Conservation (phyloP, 2,888 invertebrate species). For the Cephonodes hylas region DNA sequence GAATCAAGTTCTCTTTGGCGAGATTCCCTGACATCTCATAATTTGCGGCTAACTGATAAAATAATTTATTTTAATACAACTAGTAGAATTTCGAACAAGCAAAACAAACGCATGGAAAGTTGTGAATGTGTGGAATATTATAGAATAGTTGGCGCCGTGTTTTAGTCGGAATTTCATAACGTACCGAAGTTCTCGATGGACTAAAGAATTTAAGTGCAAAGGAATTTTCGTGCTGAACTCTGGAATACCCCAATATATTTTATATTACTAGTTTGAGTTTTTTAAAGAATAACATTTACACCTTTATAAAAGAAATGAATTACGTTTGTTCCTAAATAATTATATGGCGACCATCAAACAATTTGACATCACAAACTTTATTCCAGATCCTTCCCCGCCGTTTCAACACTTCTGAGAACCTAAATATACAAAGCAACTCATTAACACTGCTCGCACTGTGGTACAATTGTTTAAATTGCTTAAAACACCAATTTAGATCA, state of each 20-base stretch:
- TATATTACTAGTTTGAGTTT: neutral
- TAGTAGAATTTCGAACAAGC: neutral
- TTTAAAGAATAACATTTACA: no score
- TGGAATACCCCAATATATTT: no score
- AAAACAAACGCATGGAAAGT: neutral
- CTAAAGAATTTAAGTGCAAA: neutral
- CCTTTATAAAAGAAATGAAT: no score
- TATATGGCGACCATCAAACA: no score
- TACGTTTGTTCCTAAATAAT: no score
- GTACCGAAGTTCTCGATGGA: neutral
- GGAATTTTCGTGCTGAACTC: no score
- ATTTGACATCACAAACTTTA: neutral
- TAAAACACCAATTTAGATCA: constrained; percentile 49
- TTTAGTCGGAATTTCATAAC: neutral
- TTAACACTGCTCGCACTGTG: constrained; percentile 37
- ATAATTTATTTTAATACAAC: neutral
- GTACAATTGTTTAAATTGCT: constrained; percentile 46
- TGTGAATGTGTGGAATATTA: neutral
- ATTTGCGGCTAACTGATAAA: neutral
- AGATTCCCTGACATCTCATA: no score
- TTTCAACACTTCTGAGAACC: neutral
- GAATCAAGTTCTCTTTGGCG: no score
- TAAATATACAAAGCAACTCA: constrained; percentile 31
- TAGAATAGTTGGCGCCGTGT: neutral
- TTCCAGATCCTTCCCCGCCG: neutral